Conservation (phyloP, 2,797 vertebrate species). For the Urosaurus nigricauda region DNA sequence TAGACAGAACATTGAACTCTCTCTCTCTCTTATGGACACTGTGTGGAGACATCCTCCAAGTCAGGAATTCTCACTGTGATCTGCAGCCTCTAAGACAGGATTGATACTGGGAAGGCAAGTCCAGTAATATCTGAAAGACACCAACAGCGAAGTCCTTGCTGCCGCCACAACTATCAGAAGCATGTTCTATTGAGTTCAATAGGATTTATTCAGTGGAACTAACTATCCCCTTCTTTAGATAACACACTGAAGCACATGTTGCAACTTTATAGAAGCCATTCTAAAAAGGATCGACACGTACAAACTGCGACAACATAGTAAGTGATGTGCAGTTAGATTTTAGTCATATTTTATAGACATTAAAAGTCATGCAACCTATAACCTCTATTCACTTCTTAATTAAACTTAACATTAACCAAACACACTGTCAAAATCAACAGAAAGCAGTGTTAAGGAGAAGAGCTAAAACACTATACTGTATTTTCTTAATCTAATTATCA, state of each 20-base stretch:
- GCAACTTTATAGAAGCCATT: not conserved
- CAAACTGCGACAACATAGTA: not conserved
- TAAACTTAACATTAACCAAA: not conserved
- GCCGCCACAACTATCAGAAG: not conserved
- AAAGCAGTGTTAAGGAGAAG: not conserved
- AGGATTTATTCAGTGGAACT: not conserved
- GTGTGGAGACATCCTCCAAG: not conserved
- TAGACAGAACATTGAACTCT: too few species aligned
- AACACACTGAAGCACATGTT: not conserved
- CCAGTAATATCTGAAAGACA: not conserved
- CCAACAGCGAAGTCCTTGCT: not conserved
- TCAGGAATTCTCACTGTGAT: not conserved
- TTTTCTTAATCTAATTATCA: not conserved
- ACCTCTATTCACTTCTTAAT: not conserved
- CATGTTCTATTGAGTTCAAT: not conserved
- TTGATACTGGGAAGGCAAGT: not conserved
- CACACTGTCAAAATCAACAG: not conserved
- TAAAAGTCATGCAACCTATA: not conserved
- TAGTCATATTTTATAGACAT: not conserved
- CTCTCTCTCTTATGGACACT: not conserved
- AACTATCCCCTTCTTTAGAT: not conserved
- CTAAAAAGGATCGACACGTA: not conserved
- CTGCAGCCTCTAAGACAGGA: not conserved
- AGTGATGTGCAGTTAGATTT: not conserved
- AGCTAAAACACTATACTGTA: not conserved